phyloP scores from a whole-genome alignment of 2,888 invertebrate genomes.

The Drosophila rubida region DNA sequence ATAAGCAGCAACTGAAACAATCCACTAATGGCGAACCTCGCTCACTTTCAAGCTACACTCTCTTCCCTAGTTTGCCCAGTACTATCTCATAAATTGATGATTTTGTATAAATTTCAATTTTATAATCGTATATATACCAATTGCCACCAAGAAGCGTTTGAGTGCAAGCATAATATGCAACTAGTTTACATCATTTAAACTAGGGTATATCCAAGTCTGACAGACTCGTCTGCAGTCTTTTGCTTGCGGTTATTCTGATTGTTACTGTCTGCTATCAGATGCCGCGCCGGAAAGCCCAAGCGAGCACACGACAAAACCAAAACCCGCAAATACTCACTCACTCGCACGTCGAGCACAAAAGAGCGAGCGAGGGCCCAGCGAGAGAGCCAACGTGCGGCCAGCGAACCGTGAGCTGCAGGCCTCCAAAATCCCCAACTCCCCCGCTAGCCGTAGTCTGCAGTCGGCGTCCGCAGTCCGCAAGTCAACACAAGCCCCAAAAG shows the following conservation, averaged over 20 bases:
- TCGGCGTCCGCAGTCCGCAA: neutral
- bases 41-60: conserved; percentile 29
- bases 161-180: neutral
- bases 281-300: conserved; percentile 50
- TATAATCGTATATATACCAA: neutral
- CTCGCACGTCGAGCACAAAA: conserved; percentile 1
- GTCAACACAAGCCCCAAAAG: conserved; percentile 20
- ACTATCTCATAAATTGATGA: neutral
- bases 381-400: conserved; percentile 9
- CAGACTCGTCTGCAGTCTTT: neutral
- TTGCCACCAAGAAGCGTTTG: neutral
- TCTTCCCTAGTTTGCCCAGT: conserved; percentile 14
- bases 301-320: conserved; percentile 35
- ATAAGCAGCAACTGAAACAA: conserved; percentile 22
- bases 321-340: conserved; percentile 34
- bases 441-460: neutral
- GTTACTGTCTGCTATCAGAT: conserved; percentile 52
- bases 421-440: conserved; percentile 14
- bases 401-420: conserved; percentile 26
- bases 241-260: conserved; percentile 36
- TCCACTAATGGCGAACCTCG: conserved; percentile 16
- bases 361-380: conserved; percentile 6
- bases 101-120: neutral
- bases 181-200: neutral
- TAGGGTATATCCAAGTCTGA: conserved; percentile 1